Evolutionary conservation across 1,140 invertebrate species (phyloP).

Genomic region (Melipona quadrifasciata): DNA sequence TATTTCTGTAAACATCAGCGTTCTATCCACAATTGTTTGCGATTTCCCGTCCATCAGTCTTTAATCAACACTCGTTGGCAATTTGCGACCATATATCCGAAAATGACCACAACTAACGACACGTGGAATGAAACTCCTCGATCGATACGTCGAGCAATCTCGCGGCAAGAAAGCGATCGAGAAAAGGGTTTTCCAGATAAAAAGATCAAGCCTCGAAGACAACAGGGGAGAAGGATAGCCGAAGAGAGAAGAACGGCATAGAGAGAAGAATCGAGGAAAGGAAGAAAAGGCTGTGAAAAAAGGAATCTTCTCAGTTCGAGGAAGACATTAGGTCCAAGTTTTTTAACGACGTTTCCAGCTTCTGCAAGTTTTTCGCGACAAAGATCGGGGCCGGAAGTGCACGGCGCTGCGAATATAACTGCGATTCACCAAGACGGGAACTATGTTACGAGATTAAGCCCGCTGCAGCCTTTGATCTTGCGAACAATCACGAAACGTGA

Average conservation of each 20-base stretch:
- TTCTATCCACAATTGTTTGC: neutral
- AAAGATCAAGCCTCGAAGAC: slow-evolving; percentile 25
- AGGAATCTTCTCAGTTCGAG: neutral
- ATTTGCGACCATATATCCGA: neutral
- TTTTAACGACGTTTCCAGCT: slow-evolving; percentile 52
- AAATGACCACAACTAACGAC: slow-evolving; percentile 1
- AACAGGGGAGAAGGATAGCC: neutral
- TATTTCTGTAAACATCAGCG: neutral
- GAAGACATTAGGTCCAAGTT: slow-evolving; percentile 29
- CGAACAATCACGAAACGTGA: neutral
- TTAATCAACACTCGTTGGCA: neutral
- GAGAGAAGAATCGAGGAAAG: neutral
- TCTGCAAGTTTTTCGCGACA: slow-evolving; percentile 18
- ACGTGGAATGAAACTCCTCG: neutral
- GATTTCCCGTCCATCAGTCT: neutral
- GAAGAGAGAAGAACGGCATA: neutral
- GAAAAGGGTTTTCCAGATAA: slow-evolving; percentile 51
- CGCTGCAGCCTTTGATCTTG: slow-evolving; percentile 43
- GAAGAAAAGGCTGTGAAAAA: slow-evolving; percentile 38
- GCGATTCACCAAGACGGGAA: neutral
- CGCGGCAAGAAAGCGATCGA: slow-evolving; percentile 20
- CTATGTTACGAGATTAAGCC: slow-evolving; percentile 47
- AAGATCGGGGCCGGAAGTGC: slow-evolving; percentile 18
- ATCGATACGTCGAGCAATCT: slow-evolving; percentile 35
- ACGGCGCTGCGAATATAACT: neutral